A percentile compares a stretch with the other conserved stretches of the same genome.
Evolutionary conservation across 2,888 invertebrate species (phyloP).

Genomic region (Endotricha flammealis): DNA sequence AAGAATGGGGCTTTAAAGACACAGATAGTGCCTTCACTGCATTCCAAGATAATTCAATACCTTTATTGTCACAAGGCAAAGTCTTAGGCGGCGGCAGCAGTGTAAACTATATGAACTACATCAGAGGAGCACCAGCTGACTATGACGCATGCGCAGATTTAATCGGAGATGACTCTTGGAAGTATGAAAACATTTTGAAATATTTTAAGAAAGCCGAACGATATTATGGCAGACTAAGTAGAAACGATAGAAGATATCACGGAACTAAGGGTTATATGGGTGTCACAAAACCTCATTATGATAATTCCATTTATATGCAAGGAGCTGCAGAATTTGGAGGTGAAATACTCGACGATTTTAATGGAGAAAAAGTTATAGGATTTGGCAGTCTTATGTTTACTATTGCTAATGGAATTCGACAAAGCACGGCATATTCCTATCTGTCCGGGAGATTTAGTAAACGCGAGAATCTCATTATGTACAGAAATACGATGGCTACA

Average conservation of each 20-base stretch:
- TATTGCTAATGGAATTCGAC: slow-evolving; percentile 50
- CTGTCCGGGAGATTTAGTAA: slow-evolving; percentile 18
- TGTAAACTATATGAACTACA: slow-evolving; percentile 28
- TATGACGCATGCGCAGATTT: slow-evolving; percentile 27
- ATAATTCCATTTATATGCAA: slow-evolving; percentile 26
- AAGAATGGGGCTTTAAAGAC: too few relatives aligned
- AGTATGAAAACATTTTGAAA: slow-evolving; percentile 25
- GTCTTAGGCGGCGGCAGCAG: slow-evolving; percentile 36
- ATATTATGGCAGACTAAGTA: background rate
- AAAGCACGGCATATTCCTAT: slow-evolving; percentile 33
- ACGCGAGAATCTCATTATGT: slow-evolving; percentile 73
- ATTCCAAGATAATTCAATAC: too few relatives aligned
- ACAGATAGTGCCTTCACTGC: too few relatives aligned
- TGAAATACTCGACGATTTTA: slow-evolving; percentile 35
- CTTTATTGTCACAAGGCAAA: slow-evolving; percentile 24
- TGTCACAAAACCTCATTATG: slow-evolving; percentile 19
- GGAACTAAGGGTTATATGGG: slow-evolving; percentile 27
- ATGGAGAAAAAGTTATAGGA: slow-evolving; percentile 53
- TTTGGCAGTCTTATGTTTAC: slow-evolving; percentile 56
- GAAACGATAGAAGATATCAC: slow-evolving; percentile 14
- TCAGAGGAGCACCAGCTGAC: slow-evolving; percentile 28
- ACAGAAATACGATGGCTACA: slow-evolving; percentile 22
- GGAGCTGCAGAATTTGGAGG: slow-evolving; percentile 57
- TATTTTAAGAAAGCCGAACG: slow-evolving; percentile 35
- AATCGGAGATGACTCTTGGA: slow-evolving; percentile 28